Evolutionary conservation across 2,797 vertebrate genomes (phyloP).

Genomic region (Myotis pilosus): DNA sequence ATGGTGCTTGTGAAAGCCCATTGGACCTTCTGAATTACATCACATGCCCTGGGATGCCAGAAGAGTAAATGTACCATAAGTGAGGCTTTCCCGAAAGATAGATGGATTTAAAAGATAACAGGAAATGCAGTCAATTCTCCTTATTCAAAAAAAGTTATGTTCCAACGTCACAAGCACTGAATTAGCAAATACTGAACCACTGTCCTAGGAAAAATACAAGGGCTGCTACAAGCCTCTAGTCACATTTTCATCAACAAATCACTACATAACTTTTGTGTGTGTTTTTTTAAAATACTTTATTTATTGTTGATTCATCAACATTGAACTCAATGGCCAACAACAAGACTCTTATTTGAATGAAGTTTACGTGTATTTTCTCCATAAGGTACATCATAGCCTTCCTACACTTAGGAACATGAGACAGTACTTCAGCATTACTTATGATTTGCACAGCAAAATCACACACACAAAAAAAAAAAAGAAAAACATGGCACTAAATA

Average conservation of each 20-base stretch:
- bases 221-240: background rate
- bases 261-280: background rate
- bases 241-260: background rate
- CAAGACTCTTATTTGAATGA: no score
- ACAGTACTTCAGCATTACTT: background rate
- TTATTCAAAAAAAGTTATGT: background rate
- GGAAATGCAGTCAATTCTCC: background rate
- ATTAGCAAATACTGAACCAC: background rate
- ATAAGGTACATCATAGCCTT: background rate
- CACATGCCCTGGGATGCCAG: background rate
- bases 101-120: background rate
- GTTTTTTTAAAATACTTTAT: background rate
- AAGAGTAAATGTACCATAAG: background rate
- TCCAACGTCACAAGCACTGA: background rate
- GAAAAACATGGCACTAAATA: background rate
- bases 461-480: background rate
- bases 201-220: background rate
- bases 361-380: no score
- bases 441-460: background rate
- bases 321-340: no score
- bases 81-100: background rate
- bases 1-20: background rate
- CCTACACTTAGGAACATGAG: background rate
- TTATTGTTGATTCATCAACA: no score
- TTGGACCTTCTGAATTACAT: background rate